A percentile compares a stretch with the other conserved stretches of the same genome.
Conservation (phyloP, 2,888 invertebrate genomes). For the Hydraecia micacea region DNA sequence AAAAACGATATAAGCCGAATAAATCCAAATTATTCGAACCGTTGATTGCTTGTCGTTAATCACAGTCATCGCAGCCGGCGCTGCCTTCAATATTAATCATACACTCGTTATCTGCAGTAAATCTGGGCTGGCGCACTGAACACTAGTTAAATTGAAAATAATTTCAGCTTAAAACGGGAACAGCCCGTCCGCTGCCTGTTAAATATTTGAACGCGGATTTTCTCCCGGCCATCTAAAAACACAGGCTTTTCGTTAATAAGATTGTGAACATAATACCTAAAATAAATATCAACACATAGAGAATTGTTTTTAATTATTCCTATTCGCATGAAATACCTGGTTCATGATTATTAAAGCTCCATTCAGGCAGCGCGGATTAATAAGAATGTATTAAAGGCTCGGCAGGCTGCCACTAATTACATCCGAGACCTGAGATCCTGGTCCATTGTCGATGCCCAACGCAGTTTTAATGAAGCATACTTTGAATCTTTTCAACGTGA, state of each 20-base stretch:
- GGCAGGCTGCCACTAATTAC: conserved; percentile 79
- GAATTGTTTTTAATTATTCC: conserved; percentile 41
- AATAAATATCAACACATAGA: conserved; percentile 34
- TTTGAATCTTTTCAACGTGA: conserved; percentile 82
- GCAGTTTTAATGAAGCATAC: conserved; percentile 86
- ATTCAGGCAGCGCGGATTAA: conserved; percentile 51
- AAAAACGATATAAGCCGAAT: conserved; percentile 70
- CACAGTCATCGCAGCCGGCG: conserved; percentile 75
- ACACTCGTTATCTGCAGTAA: conserved; percentile 81
- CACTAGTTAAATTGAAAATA: conserved; percentile 77
- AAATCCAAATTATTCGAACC: conserved; percentile 78
- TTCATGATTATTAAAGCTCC: conserved; percentile 40
- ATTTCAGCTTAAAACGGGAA: conserved; percentile 71
- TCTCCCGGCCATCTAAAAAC: conserved; percentile 32
- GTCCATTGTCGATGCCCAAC: conserved; percentile 80
- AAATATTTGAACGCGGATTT: conserved; percentile 61
- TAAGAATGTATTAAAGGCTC: conserved; percentile 55
- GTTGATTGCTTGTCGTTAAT: conserved; percentile 84
- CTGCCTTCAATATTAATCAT: conserved; percentile 82
- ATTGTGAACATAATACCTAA: conserved; percentile 25
- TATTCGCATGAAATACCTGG: conserved; percentile 12
- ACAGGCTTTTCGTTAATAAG: conserved; percentile 34
- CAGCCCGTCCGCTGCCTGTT: conserved; percentile 48
- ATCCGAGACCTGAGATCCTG: conserved; percentile 79
- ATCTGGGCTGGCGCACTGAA: conserved; percentile 71